These are phyloP conservation scores for Falco rusticolus DNA, from an alignment of 2,797 vertebrate genomes.

Conservation along the genomic window DNA sequence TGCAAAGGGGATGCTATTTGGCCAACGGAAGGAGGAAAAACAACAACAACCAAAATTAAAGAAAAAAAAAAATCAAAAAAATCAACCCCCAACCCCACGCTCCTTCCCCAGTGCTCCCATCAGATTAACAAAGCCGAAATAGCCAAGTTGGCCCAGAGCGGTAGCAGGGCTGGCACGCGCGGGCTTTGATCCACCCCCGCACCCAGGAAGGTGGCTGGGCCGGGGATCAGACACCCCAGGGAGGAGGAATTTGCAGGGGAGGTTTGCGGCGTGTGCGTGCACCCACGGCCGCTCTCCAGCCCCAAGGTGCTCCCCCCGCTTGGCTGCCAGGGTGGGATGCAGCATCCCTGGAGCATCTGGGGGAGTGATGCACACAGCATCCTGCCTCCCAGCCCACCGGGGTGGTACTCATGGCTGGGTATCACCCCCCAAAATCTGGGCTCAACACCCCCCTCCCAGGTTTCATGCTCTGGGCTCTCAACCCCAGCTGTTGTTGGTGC, in stretches of 20 bases:
- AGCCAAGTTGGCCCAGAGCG: constrained; percentile 15
- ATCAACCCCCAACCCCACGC: background rate
- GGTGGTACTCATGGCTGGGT: rapidly evolving
- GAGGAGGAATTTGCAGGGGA: constrained; percentile 28
- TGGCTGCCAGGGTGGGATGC: background rate
- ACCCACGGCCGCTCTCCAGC: background rate
- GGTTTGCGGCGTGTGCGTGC: rapidly evolving
- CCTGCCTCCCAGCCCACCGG: rapidly evolving
- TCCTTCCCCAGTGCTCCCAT: background rate
- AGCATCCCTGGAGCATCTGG: rapidly evolving
- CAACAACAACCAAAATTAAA: too few species aligned
- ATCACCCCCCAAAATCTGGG: background rate
- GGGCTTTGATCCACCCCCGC: constrained; percentile 50
- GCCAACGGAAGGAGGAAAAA: background rate
- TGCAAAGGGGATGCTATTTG: background rate
- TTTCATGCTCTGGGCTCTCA: background rate
- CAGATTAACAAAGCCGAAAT: constrained; percentile 5
- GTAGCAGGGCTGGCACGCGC: constrained; percentile 34
- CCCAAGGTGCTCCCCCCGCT: background rate
- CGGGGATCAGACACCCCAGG: constrained; percentile 23
- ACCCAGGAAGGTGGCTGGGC: background rate
- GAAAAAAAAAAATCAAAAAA: background rate
- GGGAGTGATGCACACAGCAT: background rate
- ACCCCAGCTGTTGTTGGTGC: rapidly evolving
- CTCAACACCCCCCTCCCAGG: rapidly evolving